Conservation (phyloP, 2,888 invertebrate genomes). For the Melipona bicolor region DNA sequence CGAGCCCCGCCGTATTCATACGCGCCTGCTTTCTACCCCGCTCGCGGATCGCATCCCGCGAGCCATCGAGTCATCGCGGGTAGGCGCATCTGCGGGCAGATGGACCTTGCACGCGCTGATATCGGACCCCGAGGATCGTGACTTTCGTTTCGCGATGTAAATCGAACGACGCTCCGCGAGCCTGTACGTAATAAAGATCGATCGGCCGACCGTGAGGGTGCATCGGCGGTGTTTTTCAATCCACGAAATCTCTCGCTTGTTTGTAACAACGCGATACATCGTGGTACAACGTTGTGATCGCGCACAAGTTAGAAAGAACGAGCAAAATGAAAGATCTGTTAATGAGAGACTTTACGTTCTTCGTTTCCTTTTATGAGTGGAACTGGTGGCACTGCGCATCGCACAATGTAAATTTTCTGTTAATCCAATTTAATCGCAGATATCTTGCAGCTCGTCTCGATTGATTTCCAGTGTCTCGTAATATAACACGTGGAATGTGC, state of each 20-base stretch:
- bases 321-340: not conserved
- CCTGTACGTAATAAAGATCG: conserved; percentile 60
- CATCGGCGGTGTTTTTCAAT: conserved; percentile 13
- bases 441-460: not conserved
- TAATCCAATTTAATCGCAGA: not conserved
- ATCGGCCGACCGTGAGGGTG: conserved; percentile 39
- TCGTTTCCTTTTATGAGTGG: not conserved
- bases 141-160: conserved; percentile 69
- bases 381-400: not conserved
- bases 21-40: not conserved
- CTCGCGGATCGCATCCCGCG: conserved; percentile 65
- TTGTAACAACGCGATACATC: not conserved
- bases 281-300: not conserved
- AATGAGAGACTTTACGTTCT: not conserved
- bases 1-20: conserved; percentile 61
- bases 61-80: conserved; percentile 67
- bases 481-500: no score
- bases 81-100: conserved; percentile 46
- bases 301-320: not conserved
- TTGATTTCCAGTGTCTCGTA: no score
- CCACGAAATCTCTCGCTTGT: conserved; percentile 6
- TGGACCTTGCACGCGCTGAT: conserved; percentile 56
- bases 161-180: conserved; percentile 46
- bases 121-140: conserved; percentile 65
- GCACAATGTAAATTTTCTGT: no score